phyloP scores from a whole-genome alignment of 2,113 vertebrate genomes.

The Myocastor coypus region DNA sequence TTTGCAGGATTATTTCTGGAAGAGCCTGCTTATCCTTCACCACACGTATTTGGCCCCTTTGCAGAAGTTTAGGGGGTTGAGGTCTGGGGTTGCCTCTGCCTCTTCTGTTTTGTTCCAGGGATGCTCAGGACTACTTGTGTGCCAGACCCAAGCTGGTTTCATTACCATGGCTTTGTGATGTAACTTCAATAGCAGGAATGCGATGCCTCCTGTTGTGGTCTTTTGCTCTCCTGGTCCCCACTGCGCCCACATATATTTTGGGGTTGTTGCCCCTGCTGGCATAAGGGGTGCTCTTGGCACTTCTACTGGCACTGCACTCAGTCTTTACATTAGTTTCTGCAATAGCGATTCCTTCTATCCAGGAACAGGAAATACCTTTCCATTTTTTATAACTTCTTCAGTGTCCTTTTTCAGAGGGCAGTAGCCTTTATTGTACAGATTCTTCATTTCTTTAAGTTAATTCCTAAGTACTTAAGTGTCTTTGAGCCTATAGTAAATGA shows the following conservation, averaged over 20 bases:
- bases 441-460: not conserved
- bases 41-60: not conserved
- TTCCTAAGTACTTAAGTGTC: not conserved
- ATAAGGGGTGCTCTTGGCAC: not conserved
- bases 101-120: not conserved
- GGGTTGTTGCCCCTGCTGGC: not conserved
- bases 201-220: not conserved
- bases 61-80: not conserved
- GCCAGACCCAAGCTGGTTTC: not conserved
- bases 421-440: not conserved
- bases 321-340: not conserved
- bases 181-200: not conserved
- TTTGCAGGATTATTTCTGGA: not conserved
- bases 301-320: not conserved
- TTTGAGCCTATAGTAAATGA: not conserved
- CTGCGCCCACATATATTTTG: not conserved
- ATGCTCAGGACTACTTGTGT: not conserved
- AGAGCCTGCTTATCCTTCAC: not conserved
- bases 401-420: not conserved
- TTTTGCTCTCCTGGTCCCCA: too few relatives aligned
- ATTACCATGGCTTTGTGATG: not conserved
- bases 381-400: not conserved
- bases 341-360: not conserved
- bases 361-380: not conserved
- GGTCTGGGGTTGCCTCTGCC: not conserved